Evolutionary conservation across 2,888 invertebrate species (phyloP).

Genomic region (Lasioglossum oenotherae): DNA sequence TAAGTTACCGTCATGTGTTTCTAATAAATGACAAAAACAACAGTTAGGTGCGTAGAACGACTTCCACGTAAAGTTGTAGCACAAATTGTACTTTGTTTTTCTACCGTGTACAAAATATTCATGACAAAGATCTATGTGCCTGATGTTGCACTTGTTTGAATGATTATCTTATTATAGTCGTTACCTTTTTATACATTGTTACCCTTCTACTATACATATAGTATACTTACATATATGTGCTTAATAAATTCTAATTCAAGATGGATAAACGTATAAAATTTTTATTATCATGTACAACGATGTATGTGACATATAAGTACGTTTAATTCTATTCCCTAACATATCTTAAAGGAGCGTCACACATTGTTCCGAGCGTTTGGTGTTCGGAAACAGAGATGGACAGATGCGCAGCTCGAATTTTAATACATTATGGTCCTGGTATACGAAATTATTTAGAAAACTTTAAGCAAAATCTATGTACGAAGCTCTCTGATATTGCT

Average conservation of each 20-base stretch:
- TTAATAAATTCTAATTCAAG: constrained; percentile 40
- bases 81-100: constrained; percentile 24
- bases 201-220: neutral
- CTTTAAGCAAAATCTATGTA: no score
- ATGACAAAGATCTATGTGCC: constrained; percentile 25
- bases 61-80: constrained; percentile 12
- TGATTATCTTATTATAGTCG: neutral
- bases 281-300: constrained; percentile 81
- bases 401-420: neutral
- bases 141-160: neutral
- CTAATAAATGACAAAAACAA: constrained; percentile 20
- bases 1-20: constrained; percentile 6
- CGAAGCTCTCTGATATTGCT: no score
- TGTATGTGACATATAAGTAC: constrained; percentile 69
- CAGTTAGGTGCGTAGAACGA: constrained; percentile 18
- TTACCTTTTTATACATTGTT: constrained; percentile 24
- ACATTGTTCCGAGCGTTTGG: constrained; percentile 23
- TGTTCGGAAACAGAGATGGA: constrained; percentile 24
- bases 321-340: constrained; percentile 62
- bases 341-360: constrained; percentile 46
- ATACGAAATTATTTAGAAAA: neutral
- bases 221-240: neutral
- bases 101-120: neutral
- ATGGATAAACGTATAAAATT: constrained; percentile 80
- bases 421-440: neutral